Evolutionary conservation across 2,888 invertebrate genomes (phyloP), one percentile per base, ranked within the genome.

Genomic region (Drosophila parthenogenetica): DNA sequence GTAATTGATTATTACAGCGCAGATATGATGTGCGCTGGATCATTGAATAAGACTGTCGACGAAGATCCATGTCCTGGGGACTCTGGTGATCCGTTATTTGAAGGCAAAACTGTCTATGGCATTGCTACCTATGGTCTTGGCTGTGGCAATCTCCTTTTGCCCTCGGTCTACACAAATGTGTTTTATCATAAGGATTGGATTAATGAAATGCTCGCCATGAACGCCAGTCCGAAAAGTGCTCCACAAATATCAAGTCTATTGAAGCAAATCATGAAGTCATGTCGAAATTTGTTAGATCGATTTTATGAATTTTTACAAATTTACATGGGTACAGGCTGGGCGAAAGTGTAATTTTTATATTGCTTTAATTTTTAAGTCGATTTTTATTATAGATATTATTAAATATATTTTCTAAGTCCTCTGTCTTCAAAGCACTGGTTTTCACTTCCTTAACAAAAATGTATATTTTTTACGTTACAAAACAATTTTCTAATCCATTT

Each of bases 131-230:
- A 67, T 48, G 5, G 25, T 0, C 10, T 69, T 5, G 72, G 79
- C 1, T 80, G 80, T 16, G 79, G 75, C 5, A 5, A 32, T 10
- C 0, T 0, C 0, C 0, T 0, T 0, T 0, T 40, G 5, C 85
- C 80, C 1, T 81, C 80, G 0, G 64, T 80, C 10, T 80, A 79
- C 8, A 72, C 82, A 8, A 42, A 75, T 57, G 69, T 80, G 0
- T 72, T 10, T 19, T 3, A 48, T 8, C 72, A 67, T 22, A 4
- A 37, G 0, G 13, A 32, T 1, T 81, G 79, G 79, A 82, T 81
- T 16, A 19, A 42, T 0, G 1, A 16, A 0, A 16, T 53, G n/a
- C 13, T 69, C 2, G 3, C 10, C 0, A 0, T 3, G 0, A 66
- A 48, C 39, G 22, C 11, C 11, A 25, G 45, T 8, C n/a, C 0